Percentiles rank a stretch among this genome's conserved stretches.
phyloP scores from a whole-genome alignment of 1,140 invertebrate species.

The Meloidogyne floridensis region DNA sequence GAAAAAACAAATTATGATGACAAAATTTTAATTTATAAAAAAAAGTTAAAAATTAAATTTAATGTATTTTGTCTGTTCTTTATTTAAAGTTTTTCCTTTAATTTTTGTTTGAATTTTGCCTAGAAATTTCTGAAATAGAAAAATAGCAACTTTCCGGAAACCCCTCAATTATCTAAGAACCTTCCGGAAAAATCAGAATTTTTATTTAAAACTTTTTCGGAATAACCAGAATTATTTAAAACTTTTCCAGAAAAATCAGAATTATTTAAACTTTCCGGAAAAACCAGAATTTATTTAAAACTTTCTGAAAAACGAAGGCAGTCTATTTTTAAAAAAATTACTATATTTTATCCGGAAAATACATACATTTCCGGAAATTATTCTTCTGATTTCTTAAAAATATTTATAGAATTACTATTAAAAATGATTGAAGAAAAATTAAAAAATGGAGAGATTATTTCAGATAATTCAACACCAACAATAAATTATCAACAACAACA shows the following conservation, averaged over 20 bases:
- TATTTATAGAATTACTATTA: not conserved
- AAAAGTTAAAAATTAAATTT: not conserved
- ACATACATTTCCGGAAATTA: too few species aligned
- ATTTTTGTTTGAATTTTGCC: too few species aligned
- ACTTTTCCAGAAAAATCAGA: not conserved
- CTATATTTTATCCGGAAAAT: too few species aligned
- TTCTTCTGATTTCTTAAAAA: not conserved
- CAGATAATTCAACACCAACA: not conserved
- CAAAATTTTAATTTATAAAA: not conserved
- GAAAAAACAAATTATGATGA: not conserved
- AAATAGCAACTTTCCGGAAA: too few species aligned
- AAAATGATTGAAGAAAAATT: not conserved
- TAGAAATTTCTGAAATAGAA: too few species aligned
- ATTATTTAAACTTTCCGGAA: not conserved
- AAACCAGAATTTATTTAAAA: not conserved
- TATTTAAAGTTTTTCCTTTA: not conserved
- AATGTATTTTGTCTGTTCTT: not conserved
- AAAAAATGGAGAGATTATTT: not conserved
- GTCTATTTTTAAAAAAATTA: too few species aligned
- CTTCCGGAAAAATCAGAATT: not conserved
- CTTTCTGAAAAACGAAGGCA: not conserved
- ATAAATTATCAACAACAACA: not conserved
- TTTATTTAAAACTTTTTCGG: not conserved
- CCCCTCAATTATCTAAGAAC: too few species aligned
- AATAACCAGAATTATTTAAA: not conserved